These are phyloP conservation scores for Dendrocincla tyrannina DNA, from an alignment of 2,797 vertebrate species.

Conservation along the genomic window DNA sequence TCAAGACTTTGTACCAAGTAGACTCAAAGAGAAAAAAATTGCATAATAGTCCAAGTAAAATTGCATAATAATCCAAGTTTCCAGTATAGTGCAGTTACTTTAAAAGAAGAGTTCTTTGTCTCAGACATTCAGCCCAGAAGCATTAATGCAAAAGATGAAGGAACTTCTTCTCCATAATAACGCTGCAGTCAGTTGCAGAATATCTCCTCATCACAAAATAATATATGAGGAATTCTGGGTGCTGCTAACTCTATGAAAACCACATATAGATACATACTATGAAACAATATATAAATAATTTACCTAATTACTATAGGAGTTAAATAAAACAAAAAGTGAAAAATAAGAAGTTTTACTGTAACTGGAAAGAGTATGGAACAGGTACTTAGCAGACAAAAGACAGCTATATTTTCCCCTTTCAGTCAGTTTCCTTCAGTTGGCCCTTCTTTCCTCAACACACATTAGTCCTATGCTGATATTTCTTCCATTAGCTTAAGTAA, in stretches of 20 bases:
- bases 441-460: background rate
- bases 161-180: background rate
- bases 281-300: background rate
- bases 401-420: background rate
- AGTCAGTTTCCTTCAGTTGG: background rate
- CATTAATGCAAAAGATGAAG: background rate
- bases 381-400: background rate
- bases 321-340: background rate
- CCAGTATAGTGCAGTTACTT: background rate
- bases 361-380: background rate
- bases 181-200: background rate
- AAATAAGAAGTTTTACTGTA: background rate
- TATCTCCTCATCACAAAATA: background rate
- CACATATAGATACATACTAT: background rate
- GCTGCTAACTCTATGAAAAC: background rate
- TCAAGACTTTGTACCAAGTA: background rate
- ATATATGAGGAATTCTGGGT: background rate
- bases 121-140: background rate
- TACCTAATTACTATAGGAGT: background rate
- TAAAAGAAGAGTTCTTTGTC: background rate
- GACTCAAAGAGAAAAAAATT: background rate
- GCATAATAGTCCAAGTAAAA: background rate
- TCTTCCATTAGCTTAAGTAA: background rate
- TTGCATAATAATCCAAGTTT: background rate
- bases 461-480: background rate